phyloP scores from a whole-genome alignment of 2,113 vertebrate genomes.

The Coptodon bakossiorum region DNA sequence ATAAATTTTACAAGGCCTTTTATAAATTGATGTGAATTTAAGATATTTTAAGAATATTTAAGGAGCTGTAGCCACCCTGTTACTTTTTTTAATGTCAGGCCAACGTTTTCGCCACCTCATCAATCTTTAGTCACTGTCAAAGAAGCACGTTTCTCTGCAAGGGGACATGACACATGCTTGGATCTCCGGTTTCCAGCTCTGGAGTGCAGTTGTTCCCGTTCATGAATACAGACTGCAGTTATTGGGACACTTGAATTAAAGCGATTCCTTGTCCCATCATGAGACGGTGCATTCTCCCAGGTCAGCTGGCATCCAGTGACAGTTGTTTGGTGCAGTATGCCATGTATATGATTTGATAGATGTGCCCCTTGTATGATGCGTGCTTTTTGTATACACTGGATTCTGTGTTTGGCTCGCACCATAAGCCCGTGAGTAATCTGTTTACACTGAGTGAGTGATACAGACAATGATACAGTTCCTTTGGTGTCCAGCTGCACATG shows the following conservation, averaged over 20 bases:
- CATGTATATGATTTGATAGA: conserved; percentile 26
- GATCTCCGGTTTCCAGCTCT: conserved; percentile 29
- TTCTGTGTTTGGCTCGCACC: conserved; percentile 38
- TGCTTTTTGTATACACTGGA: conserved; percentile 49
- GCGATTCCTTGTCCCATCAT: neutral
- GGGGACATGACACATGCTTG: conserved; percentile 7
- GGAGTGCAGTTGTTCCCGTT: conserved; percentile 17
- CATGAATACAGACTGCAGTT: neutral
- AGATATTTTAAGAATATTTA: neutral
- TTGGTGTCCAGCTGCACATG: conserved; percentile 55
- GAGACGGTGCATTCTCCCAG: neutral
- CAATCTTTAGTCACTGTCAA: neutral
- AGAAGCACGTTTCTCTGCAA: neutral
- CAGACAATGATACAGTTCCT: conserved; percentile 37
- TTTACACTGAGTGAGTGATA: conserved; percentile 53
- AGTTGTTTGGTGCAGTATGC: conserved; percentile 42
- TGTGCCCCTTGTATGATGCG: conserved; percentile 18
- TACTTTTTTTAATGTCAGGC: neutral
- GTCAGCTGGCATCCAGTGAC: conserved; percentile 27
- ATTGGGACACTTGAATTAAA: neutral
- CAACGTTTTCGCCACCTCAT: neutral
- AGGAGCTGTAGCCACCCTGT: neutral
- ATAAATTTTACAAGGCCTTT: neutral
- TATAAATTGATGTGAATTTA: neutral
- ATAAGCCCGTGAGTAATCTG: conserved; percentile 44